Evolutionary conservation across 2,888 invertebrate species (phyloP).

Genomic region (Antheraea yamamai): DNA sequence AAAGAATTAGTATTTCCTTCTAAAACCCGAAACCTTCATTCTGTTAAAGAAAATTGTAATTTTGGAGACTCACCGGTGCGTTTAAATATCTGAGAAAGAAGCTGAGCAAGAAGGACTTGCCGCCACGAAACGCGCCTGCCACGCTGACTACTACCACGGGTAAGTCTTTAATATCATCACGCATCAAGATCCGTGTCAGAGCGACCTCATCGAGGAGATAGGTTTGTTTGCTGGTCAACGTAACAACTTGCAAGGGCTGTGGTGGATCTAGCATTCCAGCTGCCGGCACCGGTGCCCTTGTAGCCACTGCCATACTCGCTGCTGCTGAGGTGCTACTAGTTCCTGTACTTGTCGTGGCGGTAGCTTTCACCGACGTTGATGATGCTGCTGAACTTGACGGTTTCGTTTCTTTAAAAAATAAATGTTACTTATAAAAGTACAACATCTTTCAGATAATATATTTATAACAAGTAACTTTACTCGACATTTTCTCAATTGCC

Average conservation of each 20-base stretch:
- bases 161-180: constrained; percentile 89
- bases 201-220: constrained; percentile 93
- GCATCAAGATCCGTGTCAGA: constrained; percentile 86
- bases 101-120: constrained; percentile 97
- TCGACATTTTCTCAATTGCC: not conserved
- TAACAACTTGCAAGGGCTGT: constrained; percentile 11
- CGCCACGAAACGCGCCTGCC: constrained; percentile 92
- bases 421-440: not conserved
- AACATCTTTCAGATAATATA: not conserved
- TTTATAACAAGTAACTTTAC: not conserved
- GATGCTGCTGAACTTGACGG: not conserved
- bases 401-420: not conserved
- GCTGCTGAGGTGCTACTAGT: not conserved
- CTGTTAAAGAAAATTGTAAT: not conserved
- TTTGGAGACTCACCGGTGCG: constrained; percentile 60
- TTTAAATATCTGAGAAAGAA: constrained; percentile 95
- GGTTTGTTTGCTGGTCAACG: constrained; percentile 39
- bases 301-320: not conserved
- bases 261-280: not conserved
- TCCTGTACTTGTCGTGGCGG: not conserved
- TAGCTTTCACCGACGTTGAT: not conserved
- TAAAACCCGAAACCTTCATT: not conserved
- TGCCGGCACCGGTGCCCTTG: not conserved
- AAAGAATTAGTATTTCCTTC: too few relatives aligned
- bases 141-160: constrained; percentile 87